Conservation (phyloP, 2,888 invertebrate genomes). For the Leptogaster cylindrica region DNA sequence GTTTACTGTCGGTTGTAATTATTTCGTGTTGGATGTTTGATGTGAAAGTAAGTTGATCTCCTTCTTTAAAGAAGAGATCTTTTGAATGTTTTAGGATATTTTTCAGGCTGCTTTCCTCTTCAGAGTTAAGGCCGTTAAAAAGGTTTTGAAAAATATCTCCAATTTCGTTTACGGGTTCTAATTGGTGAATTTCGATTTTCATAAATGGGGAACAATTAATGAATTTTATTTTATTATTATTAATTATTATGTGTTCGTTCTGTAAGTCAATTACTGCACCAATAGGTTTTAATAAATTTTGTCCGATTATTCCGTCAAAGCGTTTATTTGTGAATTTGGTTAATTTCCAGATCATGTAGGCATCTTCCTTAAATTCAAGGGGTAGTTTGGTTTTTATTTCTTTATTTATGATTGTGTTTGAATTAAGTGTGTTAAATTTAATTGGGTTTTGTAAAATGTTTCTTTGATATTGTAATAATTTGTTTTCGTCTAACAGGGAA, state of each 20-base stretch:
- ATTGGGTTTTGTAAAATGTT: conserved; percentile 7
- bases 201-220: background rate
- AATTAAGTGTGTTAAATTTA: conserved; percentile 46
- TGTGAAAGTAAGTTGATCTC: conserved; percentile 33
- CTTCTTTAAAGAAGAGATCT: conserved; percentile 42
- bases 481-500: conserved; percentile 42
- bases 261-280: conserved; percentile 44
- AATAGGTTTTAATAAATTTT: conserved; percentile 43
- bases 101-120: background rate
- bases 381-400: conserved; percentile 46
- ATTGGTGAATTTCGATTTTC: background rate
- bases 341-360: conserved; percentile 47
- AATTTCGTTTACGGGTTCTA: too few species aligned
- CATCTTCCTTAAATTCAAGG: conserved; percentile 45
- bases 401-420: conserved; percentile 40
- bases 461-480: conserved; percentile 43
- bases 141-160: too few species aligned
- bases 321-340: conserved; percentile 43
- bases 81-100: conserved; percentile 21
- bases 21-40: conserved; percentile 42
- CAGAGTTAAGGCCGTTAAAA: conserved; percentile 11
- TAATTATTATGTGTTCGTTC: conserved; percentile 19
- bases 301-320: conserved; percentile 38
- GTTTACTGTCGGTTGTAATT: conserved; percentile 29
- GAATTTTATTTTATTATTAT: conserved; percentile 24